Conservation (phyloP, 2,113 vertebrate species). For the Salvator merianae region DNA sequence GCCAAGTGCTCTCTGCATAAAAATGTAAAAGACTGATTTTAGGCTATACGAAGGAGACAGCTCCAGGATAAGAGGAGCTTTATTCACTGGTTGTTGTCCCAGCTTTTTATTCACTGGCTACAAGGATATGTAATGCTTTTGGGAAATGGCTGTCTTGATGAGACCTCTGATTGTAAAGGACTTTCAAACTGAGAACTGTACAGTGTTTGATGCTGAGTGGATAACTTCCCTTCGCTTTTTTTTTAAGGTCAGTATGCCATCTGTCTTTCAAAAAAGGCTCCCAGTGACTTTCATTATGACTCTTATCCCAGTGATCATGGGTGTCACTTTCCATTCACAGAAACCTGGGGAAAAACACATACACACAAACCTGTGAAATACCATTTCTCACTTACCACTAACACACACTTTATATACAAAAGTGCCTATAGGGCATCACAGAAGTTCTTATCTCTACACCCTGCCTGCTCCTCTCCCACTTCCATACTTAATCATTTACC, state of each 20-base stretch:
- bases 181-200: slow-evolving; percentile 75
- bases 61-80: slow-evolving; percentile 71
- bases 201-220: slow-evolving; percentile 71
- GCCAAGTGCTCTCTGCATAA: slow-evolving; percentile 75
- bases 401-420: slow-evolving; percentile 42
- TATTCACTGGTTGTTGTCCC: slow-evolving; percentile 75
- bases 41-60: slow-evolving; percentile 63
- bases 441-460: slow-evolving; percentile 31
- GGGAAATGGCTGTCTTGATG: slow-evolving; percentile 75
- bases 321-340: slow-evolving; percentile 30
- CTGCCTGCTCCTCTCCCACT: not conserved
- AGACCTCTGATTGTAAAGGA: slow-evolving; percentile 76
- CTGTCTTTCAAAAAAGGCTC: slow-evolving; percentile 14
- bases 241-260: slow-evolving; percentile 42
- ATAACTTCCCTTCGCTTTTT: slow-evolving; percentile 61
- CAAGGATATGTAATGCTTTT: slow-evolving; percentile 73
- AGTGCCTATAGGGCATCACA: slow-evolving; percentile 32
- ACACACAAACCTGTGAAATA: slow-evolving; percentile 36
- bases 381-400: slow-evolving; percentile 41
- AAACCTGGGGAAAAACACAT: slow-evolving; percentile 8
- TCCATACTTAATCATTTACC: not conserved
- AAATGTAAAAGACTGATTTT: slow-evolving; percentile 71
- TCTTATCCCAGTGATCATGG: not conserved
- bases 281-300: not conserved
- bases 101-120: slow-evolving; percentile 74